Evolutionary conservation across 2,113 vertebrate species (phyloP).

Genomic region (Cyphomyrus discorhynchus): DNA sequence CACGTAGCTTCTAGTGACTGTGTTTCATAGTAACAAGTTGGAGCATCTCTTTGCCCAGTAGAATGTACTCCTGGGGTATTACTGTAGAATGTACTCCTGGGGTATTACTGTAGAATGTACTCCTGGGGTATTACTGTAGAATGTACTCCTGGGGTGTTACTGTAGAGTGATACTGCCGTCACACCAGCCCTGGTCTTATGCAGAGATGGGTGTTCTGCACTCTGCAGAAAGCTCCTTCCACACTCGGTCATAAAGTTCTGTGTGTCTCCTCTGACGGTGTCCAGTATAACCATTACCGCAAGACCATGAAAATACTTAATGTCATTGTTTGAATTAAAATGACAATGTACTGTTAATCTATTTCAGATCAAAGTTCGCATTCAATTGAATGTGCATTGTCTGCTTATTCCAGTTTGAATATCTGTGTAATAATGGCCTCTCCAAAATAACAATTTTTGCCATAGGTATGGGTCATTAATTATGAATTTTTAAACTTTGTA

Average conservation of each 20-base stretch:
- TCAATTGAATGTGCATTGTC: neutral
- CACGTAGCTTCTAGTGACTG: neutral
- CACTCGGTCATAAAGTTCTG: neutral
- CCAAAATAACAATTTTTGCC: neutral
- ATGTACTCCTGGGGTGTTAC: neutral
- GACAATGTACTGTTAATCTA: neutral
- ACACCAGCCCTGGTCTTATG: neutral
- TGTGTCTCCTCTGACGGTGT: constrained; percentile 23
- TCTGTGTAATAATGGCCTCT: neutral
- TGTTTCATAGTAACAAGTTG: neutral
- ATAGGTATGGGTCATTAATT: neutral
- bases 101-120: neutral
- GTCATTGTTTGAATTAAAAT: neutral
- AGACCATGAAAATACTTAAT: neutral
- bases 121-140: neutral
- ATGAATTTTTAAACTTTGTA: neutral
- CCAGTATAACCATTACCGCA: neutral
- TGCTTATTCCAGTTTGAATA: neutral
- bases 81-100: neutral
- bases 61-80: neutral
- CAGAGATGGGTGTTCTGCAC: neutral
- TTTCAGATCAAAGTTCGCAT: neutral
- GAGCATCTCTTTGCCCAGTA: neutral
- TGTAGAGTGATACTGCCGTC: neutral
- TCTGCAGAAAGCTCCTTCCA: neutral